Conservation (phyloP, 2,888 invertebrate genomes). For the Nephrotoma appendiculata region DNA sequence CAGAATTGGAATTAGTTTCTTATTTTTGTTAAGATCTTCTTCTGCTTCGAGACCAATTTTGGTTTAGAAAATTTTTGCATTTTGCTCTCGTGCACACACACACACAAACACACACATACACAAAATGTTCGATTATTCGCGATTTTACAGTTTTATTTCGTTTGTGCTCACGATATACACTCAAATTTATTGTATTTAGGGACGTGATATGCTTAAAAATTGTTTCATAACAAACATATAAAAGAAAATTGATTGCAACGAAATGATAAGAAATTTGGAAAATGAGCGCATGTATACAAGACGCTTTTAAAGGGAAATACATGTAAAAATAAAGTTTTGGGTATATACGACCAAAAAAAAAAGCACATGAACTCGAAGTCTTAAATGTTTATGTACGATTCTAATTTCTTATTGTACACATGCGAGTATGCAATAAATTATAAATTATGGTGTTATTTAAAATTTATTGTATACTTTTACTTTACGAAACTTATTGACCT, state of each 20-base stretch:
- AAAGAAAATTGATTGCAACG: not conserved
- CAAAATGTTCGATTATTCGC: not conserved
- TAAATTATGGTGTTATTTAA: not conserved
- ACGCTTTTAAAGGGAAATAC: not conserved
- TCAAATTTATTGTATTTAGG: not conserved
- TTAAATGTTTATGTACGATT: not conserved
- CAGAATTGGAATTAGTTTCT: not conserved
- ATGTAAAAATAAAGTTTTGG: not conserved
- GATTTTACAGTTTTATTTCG: not conserved
- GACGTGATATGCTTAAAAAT: not conserved
- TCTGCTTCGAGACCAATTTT: not conserved
- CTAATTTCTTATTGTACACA: not conserved
- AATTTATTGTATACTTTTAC: not conserved
- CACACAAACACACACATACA: not conserved
- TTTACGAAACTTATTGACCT: not conserved
- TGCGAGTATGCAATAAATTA: not conserved
- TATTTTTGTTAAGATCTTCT: not conserved
- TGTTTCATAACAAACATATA: not conserved
- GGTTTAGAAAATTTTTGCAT: not conserved
- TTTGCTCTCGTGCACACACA: not conserved
- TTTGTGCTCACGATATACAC: not conserved
- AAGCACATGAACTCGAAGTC: not conserved
- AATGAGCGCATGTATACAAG: not conserved
- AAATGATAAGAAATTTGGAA: not conserved
- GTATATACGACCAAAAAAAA: not conserved